Percentiles rank a stretch among this genome's conserved stretches.
These are phyloP conservation scores for Dendrolimus pini DNA, from an alignment of 2,888 invertebrate genomes.

Conservation along the genomic window DNA sequence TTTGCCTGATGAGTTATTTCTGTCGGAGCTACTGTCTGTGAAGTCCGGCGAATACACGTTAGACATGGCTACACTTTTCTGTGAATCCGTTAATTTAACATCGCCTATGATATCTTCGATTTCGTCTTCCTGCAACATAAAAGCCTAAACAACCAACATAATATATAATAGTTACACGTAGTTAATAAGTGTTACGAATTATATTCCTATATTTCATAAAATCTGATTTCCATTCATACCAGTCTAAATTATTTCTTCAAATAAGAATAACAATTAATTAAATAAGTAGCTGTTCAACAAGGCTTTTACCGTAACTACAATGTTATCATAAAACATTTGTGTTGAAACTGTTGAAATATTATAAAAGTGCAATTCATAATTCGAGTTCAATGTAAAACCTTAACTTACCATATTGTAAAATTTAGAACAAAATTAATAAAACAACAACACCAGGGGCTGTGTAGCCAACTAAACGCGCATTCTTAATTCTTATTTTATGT, in stretches of 20 bases:
- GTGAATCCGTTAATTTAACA: conserved; percentile 54
- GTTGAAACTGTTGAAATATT: too few relatives aligned
- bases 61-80: conserved; percentile 60
- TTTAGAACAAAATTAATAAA: conserved; percentile 57
- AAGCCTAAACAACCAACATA: neutral
- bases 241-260: too few relatives aligned
- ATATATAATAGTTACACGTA: neutral
- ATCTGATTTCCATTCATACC: neutral
- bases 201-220: conserved; percentile 55
- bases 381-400: too few relatives aligned
- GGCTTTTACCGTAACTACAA: neutral
- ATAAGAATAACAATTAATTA: neutral
- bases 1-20: conserved; percentile 54
- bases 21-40: conserved; percentile 57
- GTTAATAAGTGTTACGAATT: too few relatives aligned
- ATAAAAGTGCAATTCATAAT: too few relatives aligned
- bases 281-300: neutral
- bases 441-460: conserved; percentile 31
- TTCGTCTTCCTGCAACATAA: conserved; percentile 47
- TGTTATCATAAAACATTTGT: neutral
- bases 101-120: conserved; percentile 54
- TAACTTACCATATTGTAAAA: conserved; percentile 22
- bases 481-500: conserved; percentile 24
- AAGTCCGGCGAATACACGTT: conserved; percentile 55
- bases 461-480: conserved; percentile 36